Conservation (phyloP, 2,113 vertebrate genomes). For the Peromyscus maniculatus region DNA sequence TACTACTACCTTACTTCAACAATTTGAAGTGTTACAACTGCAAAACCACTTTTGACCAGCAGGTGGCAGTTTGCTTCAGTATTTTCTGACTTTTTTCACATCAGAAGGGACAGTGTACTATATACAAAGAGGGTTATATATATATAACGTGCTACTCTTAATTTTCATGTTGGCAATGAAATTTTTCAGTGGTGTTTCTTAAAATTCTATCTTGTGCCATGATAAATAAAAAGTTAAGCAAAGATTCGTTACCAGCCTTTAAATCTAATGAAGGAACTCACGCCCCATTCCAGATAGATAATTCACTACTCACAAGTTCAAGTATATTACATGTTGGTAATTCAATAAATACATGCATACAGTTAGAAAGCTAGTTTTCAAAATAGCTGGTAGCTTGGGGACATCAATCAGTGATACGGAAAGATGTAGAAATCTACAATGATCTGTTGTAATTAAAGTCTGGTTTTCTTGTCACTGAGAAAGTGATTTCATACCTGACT, state of each 20-base stretch:
- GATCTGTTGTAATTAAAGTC: background rate
- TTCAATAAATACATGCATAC: background rate
- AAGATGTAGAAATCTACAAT: background rate
- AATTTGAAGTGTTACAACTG: constrained; percentile 76
- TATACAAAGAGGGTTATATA: constrained; percentile 69
- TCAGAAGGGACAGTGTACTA: constrained; percentile 83
- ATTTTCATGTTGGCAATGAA: constrained; percentile 83
- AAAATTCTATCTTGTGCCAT: constrained; percentile 90
- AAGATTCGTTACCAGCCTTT: constrained; percentile 64
- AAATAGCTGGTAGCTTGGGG: background rate
- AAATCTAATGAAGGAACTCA: constrained; percentile 18
- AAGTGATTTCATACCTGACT: background rate
- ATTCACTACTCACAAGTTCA: background rate
- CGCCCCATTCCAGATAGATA: background rate
- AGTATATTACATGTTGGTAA: background rate
- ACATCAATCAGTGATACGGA: background rate
- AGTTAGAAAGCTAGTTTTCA: background rate
- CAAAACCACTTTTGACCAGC: constrained; percentile 79
- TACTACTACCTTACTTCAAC: constrained; percentile 30
- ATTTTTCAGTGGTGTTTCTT: constrained; percentile 88
- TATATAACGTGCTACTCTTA: constrained; percentile 83
- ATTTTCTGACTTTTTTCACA: constrained; percentile 75
- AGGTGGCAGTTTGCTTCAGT: constrained; percentile 85
- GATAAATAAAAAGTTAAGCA: constrained; percentile 90
- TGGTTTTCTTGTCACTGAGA: background rate